A percentile compares a stretch with the other conserved stretches of the same genome.
phyloP scores from a whole-genome alignment of 2,797 vertebrate genomes.

The Naso thynnoides region DNA sequence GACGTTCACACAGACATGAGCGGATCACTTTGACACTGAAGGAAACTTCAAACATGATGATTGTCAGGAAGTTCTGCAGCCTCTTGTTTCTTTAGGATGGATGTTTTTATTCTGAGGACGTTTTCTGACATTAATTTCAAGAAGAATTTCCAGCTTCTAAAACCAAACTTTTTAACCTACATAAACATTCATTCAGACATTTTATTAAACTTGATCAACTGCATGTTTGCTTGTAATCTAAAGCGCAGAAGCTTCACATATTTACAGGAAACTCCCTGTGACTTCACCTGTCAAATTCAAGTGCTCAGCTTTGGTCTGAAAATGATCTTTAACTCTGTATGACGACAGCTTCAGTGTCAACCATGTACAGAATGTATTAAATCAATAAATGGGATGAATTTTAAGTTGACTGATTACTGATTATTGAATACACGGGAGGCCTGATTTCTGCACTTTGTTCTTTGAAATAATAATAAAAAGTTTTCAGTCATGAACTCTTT shows the following conservation, averaged over 20 bases:
- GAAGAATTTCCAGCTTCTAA: not conserved
- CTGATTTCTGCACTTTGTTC: not conserved
- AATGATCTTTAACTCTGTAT: conserved; percentile 1
- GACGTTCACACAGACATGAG: no score
- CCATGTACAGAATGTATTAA: not conserved
- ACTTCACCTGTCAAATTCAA: conserved; percentile 27
- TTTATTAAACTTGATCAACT: not conserved
- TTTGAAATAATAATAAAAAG: no score
- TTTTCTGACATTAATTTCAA: not conserved
- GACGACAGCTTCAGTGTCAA: not conserved
- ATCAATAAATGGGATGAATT: conserved; percentile 23
- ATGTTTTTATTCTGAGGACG: no score
- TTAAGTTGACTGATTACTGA: not conserved
- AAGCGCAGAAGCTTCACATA: not conserved
- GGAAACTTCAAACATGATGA: no score
- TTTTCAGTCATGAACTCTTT: no score
- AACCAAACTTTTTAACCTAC: not conserved
- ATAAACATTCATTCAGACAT: not conserved
- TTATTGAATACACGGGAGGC: not conserved
- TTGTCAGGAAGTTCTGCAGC: no score
- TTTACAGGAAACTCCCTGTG: not conserved
- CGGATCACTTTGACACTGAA: no score
- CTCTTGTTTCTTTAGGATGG: no score
- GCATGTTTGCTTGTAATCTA: not conserved
- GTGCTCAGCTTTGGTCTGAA: not conserved